Base-by-base conservation (phyloP, 2,113 vertebrate species). In the Pangasianodon gigas region DNA sequence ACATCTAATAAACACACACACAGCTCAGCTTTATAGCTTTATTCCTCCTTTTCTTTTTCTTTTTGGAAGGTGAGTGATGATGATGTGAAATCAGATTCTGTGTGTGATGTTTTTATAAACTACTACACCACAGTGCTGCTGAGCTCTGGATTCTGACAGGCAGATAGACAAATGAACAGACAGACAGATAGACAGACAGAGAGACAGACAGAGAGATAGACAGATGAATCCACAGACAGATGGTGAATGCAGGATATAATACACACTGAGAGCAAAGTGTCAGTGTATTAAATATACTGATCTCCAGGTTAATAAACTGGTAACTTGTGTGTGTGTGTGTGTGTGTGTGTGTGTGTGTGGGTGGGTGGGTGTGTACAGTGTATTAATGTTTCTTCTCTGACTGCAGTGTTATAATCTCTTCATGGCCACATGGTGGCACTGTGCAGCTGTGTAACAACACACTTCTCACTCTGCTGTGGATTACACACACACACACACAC, bases 361-460 rank as follows among this genome's bases (percentile, higher is more conserved):
- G 46, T 79, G 46, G 29, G 77, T 79, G 75, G 51, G 44, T 48
- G 13, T 52, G 3, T 81, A 29, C 46, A 44, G 46, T 80, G 26
- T 80, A 14, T 51, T 51, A 48, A 51, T 56, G 52, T 56, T 16
- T n/a, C 14, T 82, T 56, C 16, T 82, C 18, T 81, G 5, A 56
- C 52, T 37, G 52, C n/a, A 82, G 51, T 52, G 29, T 10, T 82
- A 0, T 56, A 19, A 56, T 37, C 51, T 82, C 14, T 37, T 19
- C 18, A 19, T 82, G 80, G 16, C 52, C 80, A 82, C n/a, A 37
- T 82, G 80, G n/a, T 56, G 52, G 52, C 80, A 82, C 51, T 56
- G n/a, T 56, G n/a, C 16, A 11, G n/a, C 52, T 37, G n/a, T 21
- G n/a, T 11, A 56, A 21, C 16, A 37, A 56, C 8, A 83, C n/a